A percentile compares a stretch with the other conserved stretches of the same genome.
Evolutionary conservation across 2,113 vertebrate genomes (phyloP).

Genomic region (Mixornis gularis): DNA sequence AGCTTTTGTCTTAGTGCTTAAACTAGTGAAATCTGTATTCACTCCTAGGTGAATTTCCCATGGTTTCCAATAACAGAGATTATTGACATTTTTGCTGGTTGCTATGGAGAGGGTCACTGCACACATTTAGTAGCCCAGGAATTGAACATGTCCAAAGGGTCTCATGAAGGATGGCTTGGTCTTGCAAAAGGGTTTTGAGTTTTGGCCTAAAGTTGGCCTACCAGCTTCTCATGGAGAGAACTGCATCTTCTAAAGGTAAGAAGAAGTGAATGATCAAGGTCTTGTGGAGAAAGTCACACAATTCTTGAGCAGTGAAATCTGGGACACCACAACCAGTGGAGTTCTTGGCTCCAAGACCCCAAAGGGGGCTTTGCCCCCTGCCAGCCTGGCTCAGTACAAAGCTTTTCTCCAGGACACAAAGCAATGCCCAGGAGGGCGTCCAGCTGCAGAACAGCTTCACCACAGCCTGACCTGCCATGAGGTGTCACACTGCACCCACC

Average conservation of each 20-base stretch:
- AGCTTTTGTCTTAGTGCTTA: conserved; percentile 10
- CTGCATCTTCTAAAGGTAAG: background rate
- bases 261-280: background rate
- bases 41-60: background rate
- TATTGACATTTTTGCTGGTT: background rate
- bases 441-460: background rate
- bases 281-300: background rate
- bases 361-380: background rate
- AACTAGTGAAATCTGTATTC: background rate
- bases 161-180: background rate
- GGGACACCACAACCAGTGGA: background rate
- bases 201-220: background rate
- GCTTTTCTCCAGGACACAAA: background rate
- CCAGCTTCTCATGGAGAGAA: background rate
- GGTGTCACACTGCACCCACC: too few species aligned
- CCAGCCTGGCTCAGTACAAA: background rate
- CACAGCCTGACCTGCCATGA: background rate
- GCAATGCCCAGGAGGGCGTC: background rate
- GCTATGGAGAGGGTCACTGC: background rate
- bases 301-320: background rate
- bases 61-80: background rate
- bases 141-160: background rate
- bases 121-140: background rate
- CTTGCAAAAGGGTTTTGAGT: background rate
- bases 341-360: background rate